Evolutionary conservation across 2,888 invertebrate species (phyloP).

Genomic region (Amphipoea oculea): DNA sequence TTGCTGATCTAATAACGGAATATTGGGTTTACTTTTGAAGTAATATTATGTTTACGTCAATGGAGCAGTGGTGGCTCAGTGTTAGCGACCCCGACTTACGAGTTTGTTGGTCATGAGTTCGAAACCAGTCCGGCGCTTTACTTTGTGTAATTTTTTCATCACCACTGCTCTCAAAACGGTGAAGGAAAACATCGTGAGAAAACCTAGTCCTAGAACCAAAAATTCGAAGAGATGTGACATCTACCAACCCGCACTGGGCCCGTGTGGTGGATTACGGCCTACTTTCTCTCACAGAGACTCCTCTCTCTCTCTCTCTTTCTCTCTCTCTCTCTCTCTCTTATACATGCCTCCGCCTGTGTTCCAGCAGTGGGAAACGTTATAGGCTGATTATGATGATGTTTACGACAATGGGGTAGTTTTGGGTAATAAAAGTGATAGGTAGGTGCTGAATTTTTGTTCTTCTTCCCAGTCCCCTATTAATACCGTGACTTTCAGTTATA

Average conservation of each 20-base stretch:
- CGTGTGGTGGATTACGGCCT: too few species aligned
- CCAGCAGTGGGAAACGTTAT: too few species aligned
- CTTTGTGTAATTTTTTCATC: not conserved
- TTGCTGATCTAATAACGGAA: constrained; percentile 13
- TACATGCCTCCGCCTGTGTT: too few species aligned
- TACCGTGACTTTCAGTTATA: not conserved
- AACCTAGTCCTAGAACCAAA: too few species aligned
- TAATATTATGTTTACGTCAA: not conserved
- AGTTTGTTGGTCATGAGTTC: not conserved
- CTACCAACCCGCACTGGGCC: not conserved
- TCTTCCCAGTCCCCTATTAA: not conserved
- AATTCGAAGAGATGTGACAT: too few species aligned
- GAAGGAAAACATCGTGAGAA: not conserved
- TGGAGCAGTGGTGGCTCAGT: not conserved
- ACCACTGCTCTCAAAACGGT: not conserved
- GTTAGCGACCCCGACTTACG: not conserved
- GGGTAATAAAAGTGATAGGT: too few species aligned
- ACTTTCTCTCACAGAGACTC: too few species aligned
- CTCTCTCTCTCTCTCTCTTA: too few species aligned
- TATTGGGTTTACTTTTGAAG: constrained; percentile 13
- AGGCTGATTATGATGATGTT: too few species aligned
- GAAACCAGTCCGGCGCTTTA: not conserved
- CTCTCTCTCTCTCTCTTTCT: too few species aligned
- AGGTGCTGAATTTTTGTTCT: too few species aligned
- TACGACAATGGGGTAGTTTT: too few species aligned